Base-by-base conservation (phyloP, 2,888 invertebrate genomes). In the Priocnemis perturbator region DNA sequence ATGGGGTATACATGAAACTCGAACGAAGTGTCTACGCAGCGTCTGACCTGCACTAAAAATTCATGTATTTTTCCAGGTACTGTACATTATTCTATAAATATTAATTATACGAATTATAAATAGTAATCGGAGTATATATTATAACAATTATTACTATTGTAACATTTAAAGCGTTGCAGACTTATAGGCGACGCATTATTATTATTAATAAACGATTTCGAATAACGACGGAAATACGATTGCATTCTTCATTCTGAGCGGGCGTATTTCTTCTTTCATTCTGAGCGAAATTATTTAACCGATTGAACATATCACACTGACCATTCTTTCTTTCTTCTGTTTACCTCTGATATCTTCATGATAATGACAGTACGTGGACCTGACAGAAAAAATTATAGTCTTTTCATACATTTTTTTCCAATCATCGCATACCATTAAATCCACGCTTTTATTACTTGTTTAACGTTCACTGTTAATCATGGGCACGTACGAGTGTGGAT, bases 31-130 rank as follows among this genome's bases (percentile, higher is more conserved):
- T 80, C 73, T 71, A 77, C 76, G 69, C 69, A 76, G 80, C 83
- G 81, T 83, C 81, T 79, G 74, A 83, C 72, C 77, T 83, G 84
- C 79, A 86, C 78, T 79, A 79, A 83, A 81, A 84, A 81, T 81
- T 84, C 75, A 82, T 83, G 83, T 85, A 86, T 86, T 86, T 86
- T 86, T 86, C 75, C 84, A 86, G 82, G 77, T 81, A 83, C 79
- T 85, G 85, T 86, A 86, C 81, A 86, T 86, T 84, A 81, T 73
- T 79, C 76, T 82, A 83, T 81, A 83, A 81, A 85, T 83, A 85
- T 83, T 79, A 77, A 81, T 81, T 79, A 82, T 81, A 81, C 73
- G 76, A 81, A 83, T 80, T 83, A 83, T 81, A 83, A 78, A 75
- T 75, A 73, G 67, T 69, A 73, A 77, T 69, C 57, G 60, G 67